These are phyloP conservation scores for Hoplostethus atlanticus DNA, from an alignment of 2,797 vertebrate genomes.

Conservation along the genomic window DNA sequence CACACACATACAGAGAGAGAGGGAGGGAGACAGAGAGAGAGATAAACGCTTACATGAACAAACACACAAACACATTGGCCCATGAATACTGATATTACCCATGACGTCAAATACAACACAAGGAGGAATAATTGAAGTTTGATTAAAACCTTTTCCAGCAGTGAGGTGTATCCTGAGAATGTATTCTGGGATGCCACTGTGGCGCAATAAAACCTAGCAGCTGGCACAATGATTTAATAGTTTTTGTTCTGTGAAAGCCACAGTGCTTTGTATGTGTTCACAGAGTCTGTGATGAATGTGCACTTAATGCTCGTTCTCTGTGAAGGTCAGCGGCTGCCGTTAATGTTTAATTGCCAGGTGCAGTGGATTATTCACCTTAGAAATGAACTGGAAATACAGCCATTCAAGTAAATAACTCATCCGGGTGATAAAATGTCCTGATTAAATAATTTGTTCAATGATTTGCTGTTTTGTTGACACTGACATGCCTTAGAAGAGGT, in stretches of 20 bases:
- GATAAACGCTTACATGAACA: background rate
- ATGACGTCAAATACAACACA: background rate
- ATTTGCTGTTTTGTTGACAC: slow-evolving; percentile 15
- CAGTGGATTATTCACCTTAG: slow-evolving; percentile 4
- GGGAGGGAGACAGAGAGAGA: too few relatives aligned
- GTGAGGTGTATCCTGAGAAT: slow-evolving; percentile 19
- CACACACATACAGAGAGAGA: background rate
- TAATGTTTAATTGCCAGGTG: slow-evolving; percentile 43
- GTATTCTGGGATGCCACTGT: slow-evolving; percentile 32
- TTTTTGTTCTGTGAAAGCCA: slow-evolving; percentile 44
- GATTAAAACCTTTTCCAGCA: background rate
- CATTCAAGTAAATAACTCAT: slow-evolving; percentile 43
- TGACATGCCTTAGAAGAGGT: background rate
- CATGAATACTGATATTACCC: slow-evolving; percentile 8
- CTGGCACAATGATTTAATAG: slow-evolving; percentile 13
- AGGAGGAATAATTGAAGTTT: background rate
- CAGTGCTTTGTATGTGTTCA: slow-evolving; percentile 6
- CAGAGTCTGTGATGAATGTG: slow-evolving; percentile 44
- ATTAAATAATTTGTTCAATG: slow-evolving; percentile 26
- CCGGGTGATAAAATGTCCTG: slow-evolving; percentile 48
- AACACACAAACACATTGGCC: background rate
- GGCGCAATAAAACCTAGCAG: slow-evolving; percentile 16
- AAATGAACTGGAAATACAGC: slow-evolving; percentile 39
- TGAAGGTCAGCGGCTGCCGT: slow-evolving; percentile 42
- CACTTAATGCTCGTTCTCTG: slow-evolving; percentile 44